These are phyloP conservation scores for Drosophila sproati DNA, from an alignment of 1,140 invertebrate species.

Conservation along the genomic window DNA sequence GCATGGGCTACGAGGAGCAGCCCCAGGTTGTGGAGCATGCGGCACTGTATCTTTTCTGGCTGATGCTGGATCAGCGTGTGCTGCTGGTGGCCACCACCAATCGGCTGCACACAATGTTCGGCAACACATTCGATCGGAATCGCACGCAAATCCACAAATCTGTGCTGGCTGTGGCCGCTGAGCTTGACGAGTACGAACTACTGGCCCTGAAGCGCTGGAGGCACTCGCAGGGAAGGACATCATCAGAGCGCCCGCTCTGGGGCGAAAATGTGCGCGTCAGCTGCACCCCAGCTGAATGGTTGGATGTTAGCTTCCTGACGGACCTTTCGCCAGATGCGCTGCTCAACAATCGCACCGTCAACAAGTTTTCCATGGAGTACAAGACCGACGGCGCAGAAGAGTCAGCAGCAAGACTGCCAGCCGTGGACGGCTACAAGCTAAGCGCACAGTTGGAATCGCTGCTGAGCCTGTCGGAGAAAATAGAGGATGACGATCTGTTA, in stretches of 20 bases:
- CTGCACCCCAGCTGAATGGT: conserved; percentile 21
- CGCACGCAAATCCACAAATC: conserved; percentile 62
- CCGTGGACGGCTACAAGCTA: conserved; percentile 60
- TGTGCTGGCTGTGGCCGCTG: conserved; percentile 51
- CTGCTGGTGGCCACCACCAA: conserved; percentile 69
- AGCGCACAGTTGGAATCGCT: conserved; percentile 83
- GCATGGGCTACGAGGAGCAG: conserved; percentile 81
- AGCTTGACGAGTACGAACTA: conserved; percentile 66
- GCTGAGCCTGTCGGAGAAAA: conserved; percentile 67
- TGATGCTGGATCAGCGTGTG: conserved; percentile 71
- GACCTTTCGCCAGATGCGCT: conserved; percentile 56
- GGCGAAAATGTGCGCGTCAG: conserved; percentile 62
- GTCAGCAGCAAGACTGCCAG: conserved; percentile 68
- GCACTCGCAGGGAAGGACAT: conserved; percentile 36
- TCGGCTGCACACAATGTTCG: conserved; percentile 68
- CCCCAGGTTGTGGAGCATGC: conserved; percentile 80
- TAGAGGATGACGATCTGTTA: conserved; percentile 87
- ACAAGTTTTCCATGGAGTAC: conserved; percentile 73
- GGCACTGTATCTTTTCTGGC: conserved; percentile 72
- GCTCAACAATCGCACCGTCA: conserved; percentile 61
- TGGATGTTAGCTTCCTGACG: conserved; percentile 63
- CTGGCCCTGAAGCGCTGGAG: conserved; percentile 62
- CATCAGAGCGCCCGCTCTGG: conserved; percentile 50
- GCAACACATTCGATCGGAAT: conserved; percentile 74
- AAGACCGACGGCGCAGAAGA: conserved; percentile 83